A percentile compares a stretch with the other conserved stretches of the same genome.
Evolutionary conservation across 2,888 invertebrate species (phyloP).

Genomic region (Chrysomela aeneicollis): DNA sequence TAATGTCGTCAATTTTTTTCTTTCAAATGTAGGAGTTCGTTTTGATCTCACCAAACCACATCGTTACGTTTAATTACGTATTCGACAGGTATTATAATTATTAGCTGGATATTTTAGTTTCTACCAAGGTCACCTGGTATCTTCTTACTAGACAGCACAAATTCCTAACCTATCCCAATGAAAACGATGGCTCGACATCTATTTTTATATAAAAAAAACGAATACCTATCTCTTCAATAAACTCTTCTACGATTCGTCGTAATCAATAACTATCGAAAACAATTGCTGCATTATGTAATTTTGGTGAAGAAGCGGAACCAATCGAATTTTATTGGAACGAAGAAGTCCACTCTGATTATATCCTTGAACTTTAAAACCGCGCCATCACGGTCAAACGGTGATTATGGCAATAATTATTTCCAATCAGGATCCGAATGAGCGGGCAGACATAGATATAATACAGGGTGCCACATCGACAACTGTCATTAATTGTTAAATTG

Average conservation of each 20-base stretch:
- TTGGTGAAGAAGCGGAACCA: not conserved
- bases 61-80: no score
- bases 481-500: no score
- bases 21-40: no score
- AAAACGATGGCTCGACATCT: not conserved
- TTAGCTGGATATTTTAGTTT: no score
- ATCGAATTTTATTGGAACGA: slow-evolving; percentile 1
- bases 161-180: not conserved
- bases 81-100: no score
- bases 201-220: not conserved
- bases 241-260: not conserved
- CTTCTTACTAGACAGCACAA: not conserved
- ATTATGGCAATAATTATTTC: slow-evolving; percentile 18
- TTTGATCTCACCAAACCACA: no score
- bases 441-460: not conserved
- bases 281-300: not conserved
- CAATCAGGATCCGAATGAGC: not conserved
- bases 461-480: not conserved
- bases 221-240: not conserved
- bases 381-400: slow-evolving; percentile 20
- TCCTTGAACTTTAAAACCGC: slow-evolving; percentile 24
- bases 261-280: not conserved
- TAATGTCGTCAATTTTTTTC: no score
- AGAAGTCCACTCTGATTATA: not conserved
- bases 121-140: no score